Conservation (phyloP, 2,888 invertebrate genomes). For the Onthophagus sagittarius region DNA sequence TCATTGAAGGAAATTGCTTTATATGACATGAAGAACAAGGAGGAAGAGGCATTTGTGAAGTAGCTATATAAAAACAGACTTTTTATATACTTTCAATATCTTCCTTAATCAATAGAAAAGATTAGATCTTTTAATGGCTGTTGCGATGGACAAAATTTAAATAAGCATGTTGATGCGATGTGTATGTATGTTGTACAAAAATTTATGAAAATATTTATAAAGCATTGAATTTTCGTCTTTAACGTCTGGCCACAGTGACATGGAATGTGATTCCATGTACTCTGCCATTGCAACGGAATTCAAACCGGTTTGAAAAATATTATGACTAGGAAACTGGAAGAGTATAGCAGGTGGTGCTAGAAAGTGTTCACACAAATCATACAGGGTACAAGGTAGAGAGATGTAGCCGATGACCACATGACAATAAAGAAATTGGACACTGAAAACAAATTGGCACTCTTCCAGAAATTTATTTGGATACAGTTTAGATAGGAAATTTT, state of each 20-base stretch:
- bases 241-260: background rate
- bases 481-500: too few species aligned
- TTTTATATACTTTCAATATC: too few species aligned
- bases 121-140: conserved; percentile 30
- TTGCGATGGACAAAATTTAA: conserved; percentile 34
- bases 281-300: background rate
- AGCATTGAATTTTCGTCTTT: conserved; percentile 29
- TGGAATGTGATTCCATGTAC: background rate
- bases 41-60: too few species aligned
- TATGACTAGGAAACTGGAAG: background rate
- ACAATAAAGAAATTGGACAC: too few species aligned
- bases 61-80: too few species aligned
- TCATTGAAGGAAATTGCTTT: too few species aligned
- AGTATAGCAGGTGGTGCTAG: background rate
- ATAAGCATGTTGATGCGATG: conserved; percentile 32
- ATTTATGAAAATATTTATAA: conserved; percentile 24
- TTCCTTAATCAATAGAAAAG: background rate
- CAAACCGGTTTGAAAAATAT: background rate
- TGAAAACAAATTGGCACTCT: too few species aligned
- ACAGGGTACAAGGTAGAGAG: too few species aligned
- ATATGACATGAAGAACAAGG: too few species aligned
- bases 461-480: too few species aligned
- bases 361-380: too few species aligned
- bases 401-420: too few species aligned
- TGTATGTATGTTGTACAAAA: conserved; percentile 28